These are phyloP conservation scores for Theodoxus fluviatilis DNA, from an alignment of 2,888 invertebrate species.

Conservation along the genomic window DNA sequence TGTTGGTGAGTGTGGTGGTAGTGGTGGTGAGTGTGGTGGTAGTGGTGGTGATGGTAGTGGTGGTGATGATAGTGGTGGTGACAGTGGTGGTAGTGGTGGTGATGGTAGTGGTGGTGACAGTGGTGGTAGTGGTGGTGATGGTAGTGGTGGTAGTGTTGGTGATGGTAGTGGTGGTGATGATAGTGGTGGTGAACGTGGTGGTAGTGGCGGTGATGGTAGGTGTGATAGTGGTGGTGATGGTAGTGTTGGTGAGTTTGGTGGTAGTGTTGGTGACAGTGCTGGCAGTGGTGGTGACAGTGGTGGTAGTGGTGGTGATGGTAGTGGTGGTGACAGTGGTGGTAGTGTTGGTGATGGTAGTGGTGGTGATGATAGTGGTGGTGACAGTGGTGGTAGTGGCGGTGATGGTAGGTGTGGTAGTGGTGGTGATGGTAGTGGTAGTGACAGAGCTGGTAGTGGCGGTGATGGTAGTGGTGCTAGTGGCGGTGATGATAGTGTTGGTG, in stretches of 20 bases:
- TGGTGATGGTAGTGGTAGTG: background rate
- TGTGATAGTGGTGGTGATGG: background rate
- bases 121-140: background rate
- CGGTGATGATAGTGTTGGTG: background rate
- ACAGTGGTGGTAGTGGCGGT: background rate
- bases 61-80: background rate
- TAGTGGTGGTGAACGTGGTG: background rate
- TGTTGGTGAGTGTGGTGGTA: background rate
- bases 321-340: background rate
- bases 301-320: constrained; percentile 4
- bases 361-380: background rate
- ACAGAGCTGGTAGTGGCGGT: background rate
- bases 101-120: background rate
- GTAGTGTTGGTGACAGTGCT: background rate
- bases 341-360: background rate
- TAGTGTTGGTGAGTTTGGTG: background rate
- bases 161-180: background rate
- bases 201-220: background rate
- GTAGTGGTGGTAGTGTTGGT: background rate
- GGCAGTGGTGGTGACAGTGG: background rate
- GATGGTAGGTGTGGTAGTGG: background rate
- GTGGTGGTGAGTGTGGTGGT: background rate
- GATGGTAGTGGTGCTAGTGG: background rate
- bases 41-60: constrained; percentile 1
- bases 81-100: background rate